phyloP scores from a whole-genome alignment of 2,888 invertebrate genomes.

The Metalampra italica region DNA sequence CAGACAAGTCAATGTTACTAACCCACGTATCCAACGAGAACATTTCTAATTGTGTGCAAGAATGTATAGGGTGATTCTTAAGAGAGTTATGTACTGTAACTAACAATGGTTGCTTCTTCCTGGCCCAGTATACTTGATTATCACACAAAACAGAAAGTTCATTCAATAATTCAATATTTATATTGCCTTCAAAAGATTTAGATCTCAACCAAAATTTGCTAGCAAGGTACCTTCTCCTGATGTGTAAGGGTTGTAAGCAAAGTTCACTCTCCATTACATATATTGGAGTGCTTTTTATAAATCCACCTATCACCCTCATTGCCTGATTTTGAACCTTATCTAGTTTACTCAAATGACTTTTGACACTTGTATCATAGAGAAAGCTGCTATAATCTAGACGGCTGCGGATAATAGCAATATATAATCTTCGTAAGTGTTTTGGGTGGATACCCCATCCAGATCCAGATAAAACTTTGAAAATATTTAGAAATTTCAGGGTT shows the following conservation, averaged over 20 bases:
- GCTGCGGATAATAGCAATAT: slow-evolving; percentile 14
- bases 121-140: not conserved
- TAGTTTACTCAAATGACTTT: slow-evolving; percentile 11
- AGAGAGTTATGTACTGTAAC: not conserved
- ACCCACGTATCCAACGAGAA: not conserved
- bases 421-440: slow-evolving; percentile 14
- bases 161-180: not conserved
- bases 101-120: not conserved
- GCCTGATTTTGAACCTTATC: slow-evolving; percentile 18
- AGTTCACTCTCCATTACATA: slow-evolving; percentile 17
- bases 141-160: not conserved
- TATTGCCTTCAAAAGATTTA: not conserved
- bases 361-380: not conserved
- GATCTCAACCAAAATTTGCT: slow-evolving; percentile 11
- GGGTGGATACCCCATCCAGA: slow-evolving; percentile 25
- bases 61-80: not conserved
- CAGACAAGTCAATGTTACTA: not conserved
- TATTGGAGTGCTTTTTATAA: slow-evolving; percentile 16
- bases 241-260: slow-evolving; percentile 8
- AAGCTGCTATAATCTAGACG: slow-evolving; percentile 19
- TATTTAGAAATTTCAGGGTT: slow-evolving; percentile 16
- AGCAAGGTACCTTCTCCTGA: slow-evolving; percentile 11
- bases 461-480: slow-evolving; percentile 23
- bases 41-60: not conserved
- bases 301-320: slow-evolving; percentile 16